Evolutionary conservation across 2,888 invertebrate genomes (phyloP), one percentile per base, ranked within the genome.

Genomic region (Dexiosoma caninum): DNA sequence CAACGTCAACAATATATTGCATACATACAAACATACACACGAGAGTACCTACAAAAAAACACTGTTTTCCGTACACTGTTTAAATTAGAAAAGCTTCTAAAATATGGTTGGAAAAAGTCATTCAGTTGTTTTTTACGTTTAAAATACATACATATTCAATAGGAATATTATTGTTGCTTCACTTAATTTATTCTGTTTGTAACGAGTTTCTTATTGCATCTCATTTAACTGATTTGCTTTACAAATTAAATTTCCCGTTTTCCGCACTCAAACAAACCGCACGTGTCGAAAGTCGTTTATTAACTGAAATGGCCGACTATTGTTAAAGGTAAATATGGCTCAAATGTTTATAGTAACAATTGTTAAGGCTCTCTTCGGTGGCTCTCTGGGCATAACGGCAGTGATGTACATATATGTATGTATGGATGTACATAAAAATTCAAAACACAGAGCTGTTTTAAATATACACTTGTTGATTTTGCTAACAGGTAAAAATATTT

Each of bases 231-330:
- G 49, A 46, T 70, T 57, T 55, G 1, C 49, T 70, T 27, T 32
- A 32, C 53, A 8, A 19, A 32, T 32, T 51, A 35, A 16, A 49
- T 40, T 23, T 2, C 10, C 70, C 70, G 59, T 60, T 40, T 67
- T 27, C 57, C 76, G 69, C 44, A 42, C 37, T 40, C 21, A 32
- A 21, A 62, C 69, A 69, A 72, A 64, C 75, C 72, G 77, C 81
- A 77, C 81, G 81, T 77, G 72, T 77, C 72, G 77, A 81, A 74
- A 76, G 81, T 81, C 81, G 81, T 77, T 77, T 81, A 23, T 57
- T 53, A 81, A 81, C 81, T 81, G 62, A 81, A 76, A 55, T 30
- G 35, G 14, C 19, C 40, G 60, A 49, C 32, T 27, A 51, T 62
- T 60, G 14, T 23, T 37, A 42, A 66, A 60, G 44, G 30, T 55